phyloP scores from a whole-genome alignment of 2,113 vertebrate species.

The Embiotoca jacksoni region DNA sequence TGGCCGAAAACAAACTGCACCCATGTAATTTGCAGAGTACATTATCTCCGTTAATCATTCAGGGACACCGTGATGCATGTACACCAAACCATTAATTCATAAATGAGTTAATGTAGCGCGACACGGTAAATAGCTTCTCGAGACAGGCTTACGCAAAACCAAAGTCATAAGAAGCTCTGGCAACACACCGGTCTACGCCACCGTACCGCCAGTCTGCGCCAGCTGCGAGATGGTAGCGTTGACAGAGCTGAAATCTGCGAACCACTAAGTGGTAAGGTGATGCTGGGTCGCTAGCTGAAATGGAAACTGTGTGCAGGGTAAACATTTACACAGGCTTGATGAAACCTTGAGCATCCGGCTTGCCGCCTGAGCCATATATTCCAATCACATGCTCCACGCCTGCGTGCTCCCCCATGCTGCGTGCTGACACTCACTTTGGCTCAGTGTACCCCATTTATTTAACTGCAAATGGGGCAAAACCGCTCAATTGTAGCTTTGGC shows the following conservation, averaged over 20 bases:
- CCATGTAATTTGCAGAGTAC: constrained; percentile 5
- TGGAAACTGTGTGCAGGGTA: constrained; percentile 76
- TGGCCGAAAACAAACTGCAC: constrained; percentile 4
- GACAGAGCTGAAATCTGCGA: constrained; percentile 53
- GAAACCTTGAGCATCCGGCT: constrained; percentile 68
- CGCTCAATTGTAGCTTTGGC: constrained; percentile 49
- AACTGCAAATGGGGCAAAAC: constrained; percentile 66
- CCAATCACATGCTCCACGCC: constrained; percentile 67
- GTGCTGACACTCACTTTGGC: constrained; percentile 59
- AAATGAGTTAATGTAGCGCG: constrained; percentile 51
- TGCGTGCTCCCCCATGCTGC: constrained; percentile 45
- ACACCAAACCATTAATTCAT: constrained; percentile 33
- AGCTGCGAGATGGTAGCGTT: constrained; percentile 44
- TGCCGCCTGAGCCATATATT: constrained; percentile 66
- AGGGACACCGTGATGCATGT: constrained; percentile 1
- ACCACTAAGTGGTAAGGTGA: constrained; percentile 76
- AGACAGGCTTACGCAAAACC: constrained; percentile 33
- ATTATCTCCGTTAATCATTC: constrained; percentile 41
- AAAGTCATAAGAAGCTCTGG: constrained; percentile 33
- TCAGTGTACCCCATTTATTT: constrained; percentile 58
- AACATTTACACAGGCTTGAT: constrained; percentile 81
- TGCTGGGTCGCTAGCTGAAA: constrained; percentile 61
- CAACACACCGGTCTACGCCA: constrained; percentile 16
- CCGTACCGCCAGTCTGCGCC: constrained; percentile 21
- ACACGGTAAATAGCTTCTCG: constrained; percentile 41